phyloP scores from a whole-genome alignment of 2,797 vertebrate species.

The Enteromius paludinosus region DNA sequence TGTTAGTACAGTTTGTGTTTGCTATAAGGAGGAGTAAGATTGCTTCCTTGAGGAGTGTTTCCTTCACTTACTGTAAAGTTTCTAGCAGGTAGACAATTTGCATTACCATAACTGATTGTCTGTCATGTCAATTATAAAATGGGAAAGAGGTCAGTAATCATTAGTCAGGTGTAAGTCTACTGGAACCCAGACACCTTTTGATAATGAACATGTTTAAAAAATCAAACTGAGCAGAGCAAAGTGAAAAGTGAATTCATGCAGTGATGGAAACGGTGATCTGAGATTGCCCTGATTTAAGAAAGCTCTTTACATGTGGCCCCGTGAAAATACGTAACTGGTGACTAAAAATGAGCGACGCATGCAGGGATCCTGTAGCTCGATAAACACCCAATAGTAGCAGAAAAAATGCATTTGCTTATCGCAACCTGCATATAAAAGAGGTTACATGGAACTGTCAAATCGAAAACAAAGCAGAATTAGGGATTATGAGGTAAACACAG shows the following conservation, averaged over 20 bases:
- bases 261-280: not conserved
- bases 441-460: not conserved
- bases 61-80: not conserved
- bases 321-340: not conserved
- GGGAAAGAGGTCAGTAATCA: not conserved
- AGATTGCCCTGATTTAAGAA: not conserved
- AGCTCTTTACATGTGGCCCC: not conserved
- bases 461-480: not conserved
- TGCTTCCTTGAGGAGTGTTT: not conserved
- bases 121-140: not conserved
- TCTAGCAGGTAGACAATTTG: not conserved
- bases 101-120: not conserved
- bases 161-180: not conserved
- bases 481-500: not conserved
- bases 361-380: not conserved
- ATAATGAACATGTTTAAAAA: not conserved
- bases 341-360: not conserved
- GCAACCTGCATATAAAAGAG: not conserved
- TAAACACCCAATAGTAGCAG: not conserved
- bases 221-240: not conserved
- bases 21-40: not conserved
- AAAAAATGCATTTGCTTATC: not conserved
- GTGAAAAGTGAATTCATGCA: not conserved
- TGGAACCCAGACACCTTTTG: not conserved
- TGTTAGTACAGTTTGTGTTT: not conserved